Base-by-base conservation (phyloP, 1,140 invertebrate genomes). In the Charaxes varanes region DNA sequence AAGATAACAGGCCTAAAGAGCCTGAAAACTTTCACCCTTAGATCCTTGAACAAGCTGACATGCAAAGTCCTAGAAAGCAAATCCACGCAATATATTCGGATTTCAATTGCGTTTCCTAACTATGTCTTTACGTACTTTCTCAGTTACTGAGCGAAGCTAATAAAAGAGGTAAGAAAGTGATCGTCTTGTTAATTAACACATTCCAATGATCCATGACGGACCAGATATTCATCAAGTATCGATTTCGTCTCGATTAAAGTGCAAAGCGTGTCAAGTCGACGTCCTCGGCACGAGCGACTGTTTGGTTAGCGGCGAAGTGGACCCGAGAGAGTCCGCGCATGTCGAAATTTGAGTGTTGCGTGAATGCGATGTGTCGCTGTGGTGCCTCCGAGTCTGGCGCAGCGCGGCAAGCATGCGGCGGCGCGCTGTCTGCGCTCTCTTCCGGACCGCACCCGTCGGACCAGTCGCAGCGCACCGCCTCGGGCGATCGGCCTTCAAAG, bases 401-500 rank as follows among this genome's bases (percentile, higher is more conserved):
- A 40, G 35, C 46, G 57, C 41, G 48, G 57, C 64, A 61, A 53
- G 61, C 63, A 52, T 47, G 40, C 63, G 78, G 73, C 78, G 74
- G 71, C 78, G 71, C 72, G 74, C 78, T 76, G 78, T 82, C 78
- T 82, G 67, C 62, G 47, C 59, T 60, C 54, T 72, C 73, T 68
- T 76, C 70, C 76, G 72, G 69, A 61, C 55, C 66, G 67, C 73
- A 79, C 77, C 72, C 69, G 78, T 82, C 71, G 41, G 65, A 82
- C 77, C 72, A 79, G 78, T 79, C 72, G 68, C 68, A 57, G 60
- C 63, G 64, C 57, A 59, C 63, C 66, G 66, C 74, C 78, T 70
- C 74, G 64, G 72, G 78, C 78, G 61, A 73, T 79, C 71, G 76
- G 71, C 76, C 78, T 80, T 82, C 78, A 62, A 31, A 72, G 58